Percentiles rank a stretch among this genome's conserved stretches.
Conservation (phyloP, 2,888 invertebrate genomes). For the Argyra leucocephala region DNA sequence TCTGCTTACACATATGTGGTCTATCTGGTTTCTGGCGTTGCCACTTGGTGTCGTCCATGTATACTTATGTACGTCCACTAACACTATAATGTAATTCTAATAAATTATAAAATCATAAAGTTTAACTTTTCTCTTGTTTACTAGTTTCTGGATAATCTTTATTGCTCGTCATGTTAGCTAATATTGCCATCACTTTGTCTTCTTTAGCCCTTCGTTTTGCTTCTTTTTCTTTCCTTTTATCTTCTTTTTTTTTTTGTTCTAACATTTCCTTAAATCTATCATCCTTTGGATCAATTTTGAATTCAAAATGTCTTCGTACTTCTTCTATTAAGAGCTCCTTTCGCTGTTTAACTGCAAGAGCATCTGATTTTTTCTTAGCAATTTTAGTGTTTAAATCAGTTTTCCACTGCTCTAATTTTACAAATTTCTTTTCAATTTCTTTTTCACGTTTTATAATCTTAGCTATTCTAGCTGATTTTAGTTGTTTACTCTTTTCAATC, state of each 20-base stretch:
- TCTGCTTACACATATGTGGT: too few species aligned
- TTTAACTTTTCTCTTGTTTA: too few species aligned
- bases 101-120: too few species aligned
- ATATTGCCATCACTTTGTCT: slow-evolving; percentile 49
- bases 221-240: slow-evolving; percentile 64
- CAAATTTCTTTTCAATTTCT: slow-evolving; percentile 54
- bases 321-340: slow-evolving; percentile 78
- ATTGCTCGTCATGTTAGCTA: slow-evolving; percentile 43
- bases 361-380: slow-evolving; percentile 54
- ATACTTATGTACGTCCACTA: too few species aligned
- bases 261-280: slow-evolving; percentile 76
- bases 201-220: slow-evolving; percentile 61
- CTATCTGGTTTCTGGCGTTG: too few species aligned
- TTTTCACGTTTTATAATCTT: slow-evolving; percentile 49
- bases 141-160: too few species aligned
- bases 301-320: slow-evolving; percentile 79
- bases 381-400: slow-evolving; percentile 55
- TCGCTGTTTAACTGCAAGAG: slow-evolving; percentile 33
- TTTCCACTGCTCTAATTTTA: slow-evolving; percentile 61
- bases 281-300: slow-evolving; percentile 69
- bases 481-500: slow-evolving; percentile 48
- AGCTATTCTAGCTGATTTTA: slow-evolving; percentile 45
- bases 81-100: too few species aligned
- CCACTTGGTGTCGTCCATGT: too few species aligned
- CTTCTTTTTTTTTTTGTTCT: too few species aligned